These are phyloP conservation scores for Heteronetta atricapilla DNA, from an alignment of 2,113 vertebrate genomes.

Conservation along the genomic window DNA sequence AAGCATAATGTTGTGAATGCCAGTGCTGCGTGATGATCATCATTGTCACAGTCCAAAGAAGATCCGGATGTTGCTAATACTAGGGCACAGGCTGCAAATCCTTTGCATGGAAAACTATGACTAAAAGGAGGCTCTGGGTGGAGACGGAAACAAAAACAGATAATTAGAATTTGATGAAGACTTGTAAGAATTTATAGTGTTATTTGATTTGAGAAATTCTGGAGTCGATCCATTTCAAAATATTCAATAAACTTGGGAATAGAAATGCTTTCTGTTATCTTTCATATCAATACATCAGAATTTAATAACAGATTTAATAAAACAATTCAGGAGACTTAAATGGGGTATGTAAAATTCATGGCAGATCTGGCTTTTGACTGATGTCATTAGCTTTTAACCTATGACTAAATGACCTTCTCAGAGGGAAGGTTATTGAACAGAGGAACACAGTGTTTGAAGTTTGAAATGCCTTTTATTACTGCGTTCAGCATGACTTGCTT, in stretches of 20 bases:
- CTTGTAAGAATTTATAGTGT: not conserved
- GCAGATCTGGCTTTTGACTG: not conserved
- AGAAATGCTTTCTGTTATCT: not conserved
- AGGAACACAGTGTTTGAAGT: conserved; percentile 40
- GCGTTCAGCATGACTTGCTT: conserved; percentile 15
- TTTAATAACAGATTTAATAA: conserved; percentile 5
- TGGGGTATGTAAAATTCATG: conserved; percentile 1
- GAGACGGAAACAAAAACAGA: not conserved
- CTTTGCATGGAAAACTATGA: not conserved
- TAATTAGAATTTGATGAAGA: not conserved
- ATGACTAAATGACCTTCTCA: conserved; percentile 27
- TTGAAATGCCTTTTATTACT: conserved; percentile 34
- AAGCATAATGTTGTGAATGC: not conserved
- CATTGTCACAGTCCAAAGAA: not conserved
- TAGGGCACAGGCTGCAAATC: not conserved
- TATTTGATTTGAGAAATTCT: not conserved
- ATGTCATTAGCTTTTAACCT: conserved; percentile 25
- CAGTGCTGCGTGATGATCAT: not conserved
- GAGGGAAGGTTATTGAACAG: conserved; percentile 26
- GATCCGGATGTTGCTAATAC: not conserved
- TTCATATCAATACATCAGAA: not conserved
- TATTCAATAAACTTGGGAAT: not conserved
- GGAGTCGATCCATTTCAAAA: not conserved
- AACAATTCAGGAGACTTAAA: conserved; percentile 10
- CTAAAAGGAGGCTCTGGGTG: not conserved